These are phyloP conservation scores for Sinopyrophorus schimmeli DNA, from an alignment of 2,888 invertebrate species.

Conservation along the genomic window DNA sequence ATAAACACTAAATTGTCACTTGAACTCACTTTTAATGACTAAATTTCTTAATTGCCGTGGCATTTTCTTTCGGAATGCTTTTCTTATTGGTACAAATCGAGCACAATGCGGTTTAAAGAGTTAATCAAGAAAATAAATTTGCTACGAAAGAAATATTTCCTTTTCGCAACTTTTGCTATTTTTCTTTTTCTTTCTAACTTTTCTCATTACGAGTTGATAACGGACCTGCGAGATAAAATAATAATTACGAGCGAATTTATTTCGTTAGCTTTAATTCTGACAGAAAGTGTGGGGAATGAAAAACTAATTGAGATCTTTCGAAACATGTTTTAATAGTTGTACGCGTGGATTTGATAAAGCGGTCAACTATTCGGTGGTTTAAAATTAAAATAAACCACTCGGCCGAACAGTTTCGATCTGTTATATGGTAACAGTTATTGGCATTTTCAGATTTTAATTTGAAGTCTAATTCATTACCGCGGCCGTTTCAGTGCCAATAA, in stretches of 20 bases:
- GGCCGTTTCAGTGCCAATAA: conserved; percentile 21
- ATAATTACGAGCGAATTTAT: conserved; percentile 36
- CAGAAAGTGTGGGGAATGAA: conserved; percentile 26
- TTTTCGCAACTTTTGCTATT: conserved; percentile 47
- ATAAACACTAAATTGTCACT: no score
- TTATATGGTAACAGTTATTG: conserved; percentile 18
- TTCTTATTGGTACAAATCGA: conserved; percentile 27
- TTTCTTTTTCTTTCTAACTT: conserved; percentile 46
- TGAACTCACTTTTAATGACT: no score
- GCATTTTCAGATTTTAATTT: conserved; percentile 18
- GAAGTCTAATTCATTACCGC: conserved; percentile 10
- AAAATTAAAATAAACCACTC: conserved; percentile 12
- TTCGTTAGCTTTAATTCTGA: conserved; percentile 38
- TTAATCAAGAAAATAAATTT: conserved; percentile 51
- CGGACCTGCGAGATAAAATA: conserved; percentile 42
- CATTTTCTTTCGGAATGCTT: conserved; percentile 14
- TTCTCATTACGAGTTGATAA: conserved; percentile 50
- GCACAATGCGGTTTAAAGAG: conserved; percentile 39
- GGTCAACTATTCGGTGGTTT: conserved; percentile 6
- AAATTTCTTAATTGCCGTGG: conserved; percentile 17
- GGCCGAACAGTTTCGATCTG: conserved; percentile 5
- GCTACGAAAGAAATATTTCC: conserved; percentile 43
- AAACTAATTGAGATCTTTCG: conserved; percentile 26
- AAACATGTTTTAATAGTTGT: conserved; percentile 7
- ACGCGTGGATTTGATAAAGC: neutral